phyloP scores from a whole-genome alignment of 2,113 vertebrate species.

The Oenanthe oenanthe region DNA sequence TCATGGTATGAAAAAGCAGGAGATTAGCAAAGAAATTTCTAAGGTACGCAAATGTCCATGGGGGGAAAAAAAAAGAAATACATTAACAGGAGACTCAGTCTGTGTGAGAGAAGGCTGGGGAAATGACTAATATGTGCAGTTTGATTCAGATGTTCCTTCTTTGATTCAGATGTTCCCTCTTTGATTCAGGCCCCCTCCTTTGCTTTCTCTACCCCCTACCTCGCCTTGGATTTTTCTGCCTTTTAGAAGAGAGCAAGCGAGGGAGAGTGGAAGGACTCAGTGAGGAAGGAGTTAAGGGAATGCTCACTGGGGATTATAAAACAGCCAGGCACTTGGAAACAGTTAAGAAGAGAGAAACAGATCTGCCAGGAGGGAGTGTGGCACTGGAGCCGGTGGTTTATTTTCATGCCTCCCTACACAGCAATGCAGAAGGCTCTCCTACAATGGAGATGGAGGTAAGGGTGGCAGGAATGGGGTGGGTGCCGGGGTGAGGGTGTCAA shows the following conservation, averaged over 20 bases:
- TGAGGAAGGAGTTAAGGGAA: slow-evolving; percentile 61
- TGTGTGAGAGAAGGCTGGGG: slow-evolving; percentile 13
- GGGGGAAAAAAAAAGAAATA: background rate
- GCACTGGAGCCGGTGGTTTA: slow-evolving; percentile 52
- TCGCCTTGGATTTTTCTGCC: slow-evolving; percentile 24
- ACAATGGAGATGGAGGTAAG: slow-evolving; percentile 33
- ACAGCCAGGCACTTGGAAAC: slow-evolving; percentile 66
- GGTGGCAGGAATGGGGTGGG: fast-evolving
- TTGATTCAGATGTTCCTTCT: slow-evolving; percentile 54
- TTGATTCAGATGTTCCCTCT: slow-evolving; percentile 48
- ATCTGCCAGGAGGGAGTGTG: slow-evolving; percentile 65
- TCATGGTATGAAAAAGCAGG: slow-evolving; percentile 31
- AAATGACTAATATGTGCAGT: slow-evolving; percentile 9
- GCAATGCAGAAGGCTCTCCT: slow-evolving; percentile 34
- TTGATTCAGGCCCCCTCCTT: slow-evolving; percentile 32
- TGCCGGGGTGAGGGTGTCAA: background rate
- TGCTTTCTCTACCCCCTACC: background rate
- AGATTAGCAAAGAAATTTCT: slow-evolving; percentile 43
- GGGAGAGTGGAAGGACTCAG: slow-evolving; percentile 37
- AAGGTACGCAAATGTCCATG: slow-evolving; percentile 14
- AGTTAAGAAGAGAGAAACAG: slow-evolving; percentile 69
- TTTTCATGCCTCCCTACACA: slow-evolving; percentile 60
- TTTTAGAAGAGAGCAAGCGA: background rate
- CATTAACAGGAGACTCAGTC: background rate
- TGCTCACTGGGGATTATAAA: slow-evolving; percentile 61